These are phyloP conservation scores for Pseudorhombus dupliciocellatus DNA, from an alignment of 2,113 vertebrate species.

Conservation along the genomic window DNA sequence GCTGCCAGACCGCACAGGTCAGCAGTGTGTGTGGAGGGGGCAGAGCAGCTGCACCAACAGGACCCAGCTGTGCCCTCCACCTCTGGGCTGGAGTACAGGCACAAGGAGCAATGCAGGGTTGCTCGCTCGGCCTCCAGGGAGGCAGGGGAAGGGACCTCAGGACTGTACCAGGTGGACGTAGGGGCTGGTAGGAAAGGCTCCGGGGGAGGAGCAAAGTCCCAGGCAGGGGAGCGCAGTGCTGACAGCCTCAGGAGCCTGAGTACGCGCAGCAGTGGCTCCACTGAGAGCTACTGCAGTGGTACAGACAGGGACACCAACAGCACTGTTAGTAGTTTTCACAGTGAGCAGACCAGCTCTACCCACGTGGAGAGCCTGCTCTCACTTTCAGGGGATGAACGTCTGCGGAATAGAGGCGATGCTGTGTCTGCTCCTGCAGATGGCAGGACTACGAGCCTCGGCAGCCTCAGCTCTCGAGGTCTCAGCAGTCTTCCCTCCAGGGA, in stretches of 20 bases:
- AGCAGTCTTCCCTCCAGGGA: conserved; percentile 88
- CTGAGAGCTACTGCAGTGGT: conserved; percentile 97
- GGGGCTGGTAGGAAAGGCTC: conserved; percentile 67
- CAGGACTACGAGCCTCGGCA: conserved; percentile 84
- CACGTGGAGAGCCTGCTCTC: conserved; percentile 94
- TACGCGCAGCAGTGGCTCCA: conserved; percentile 94
- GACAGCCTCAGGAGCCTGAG: conserved; percentile 96
- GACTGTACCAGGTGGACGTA: conserved; percentile 75
- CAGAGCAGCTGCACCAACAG: conserved; percentile 83
- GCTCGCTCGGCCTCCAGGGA: conserved; percentile 77
- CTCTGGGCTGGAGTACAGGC: conserved; percentile 72
- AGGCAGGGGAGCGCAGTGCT: conserved; percentile 88
- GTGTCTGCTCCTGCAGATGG: conserved; percentile 71
- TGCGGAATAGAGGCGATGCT: conserved; percentile 79
- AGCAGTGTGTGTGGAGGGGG: conserved; percentile 83
- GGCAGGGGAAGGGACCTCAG: conserved; percentile 76
- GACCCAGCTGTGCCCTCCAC: conserved; percentile 74
- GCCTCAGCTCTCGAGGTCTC: conserved; percentile 72
- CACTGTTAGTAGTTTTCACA: conserved; percentile 95
- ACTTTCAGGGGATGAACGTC: conserved; percentile 84
- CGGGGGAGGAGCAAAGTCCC: conserved; percentile 78
- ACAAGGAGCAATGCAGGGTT: conserved; percentile 79
- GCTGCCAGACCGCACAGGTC: conserved; percentile 85
- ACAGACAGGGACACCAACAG: conserved; percentile 97
- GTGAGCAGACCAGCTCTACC: conserved; percentile 95